Evolutionary conservation across 2,113 vertebrate genomes (phyloP), one percentile per base, ranked within the genome.

Genomic region (Paralichthys olivaceus): DNA sequence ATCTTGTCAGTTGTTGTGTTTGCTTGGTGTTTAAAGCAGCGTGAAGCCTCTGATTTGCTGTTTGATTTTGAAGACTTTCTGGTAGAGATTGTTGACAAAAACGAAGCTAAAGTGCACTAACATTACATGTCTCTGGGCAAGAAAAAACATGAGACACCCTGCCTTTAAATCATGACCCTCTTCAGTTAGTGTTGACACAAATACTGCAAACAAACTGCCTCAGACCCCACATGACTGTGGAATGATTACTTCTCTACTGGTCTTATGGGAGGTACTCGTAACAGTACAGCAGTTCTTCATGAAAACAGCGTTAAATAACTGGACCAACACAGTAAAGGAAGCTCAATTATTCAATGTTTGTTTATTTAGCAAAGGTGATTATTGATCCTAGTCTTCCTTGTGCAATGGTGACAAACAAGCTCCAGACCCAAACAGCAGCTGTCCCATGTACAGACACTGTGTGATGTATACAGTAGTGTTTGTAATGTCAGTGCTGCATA

Each of bases 131-230:
- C 70, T 66, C 1, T 29, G 28, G 43, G 55, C 34, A 34, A 69
- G 63, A 72, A 22, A 32, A 61, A 69, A 56, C 76, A 75, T 51
- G 61, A 25, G 69, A 76, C 69, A 56, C 60, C 28, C 60, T 65
- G 55, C 67, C 34, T 75, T 20, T 14, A 74, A 66, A 69, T 26
- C 15, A 13, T 11, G 22, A 63, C 37, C n/a, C 13, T 26, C n/a
- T 17, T 51, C n/a, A 45, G 51, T 17, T 22, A 9, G n/a, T 23
- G 25, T 22, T 15, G 51, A 28, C 11, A 77, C 63, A 69, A 83
- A 80, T 49, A 29, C 51, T 49, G 5, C 56, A 66, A 20, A 69
- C 17, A 75, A 69, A 58, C 59, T 60, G 72, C 58, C 32, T 45
- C 26, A 47, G 56, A 47, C 62, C 61, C 12, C 71, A 73, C 28